Evolutionary conservation across 2,113 vertebrate genomes (phyloP), one percentile per base, ranked within the genome.

Genomic region (Neoarius graeffei): DNA sequence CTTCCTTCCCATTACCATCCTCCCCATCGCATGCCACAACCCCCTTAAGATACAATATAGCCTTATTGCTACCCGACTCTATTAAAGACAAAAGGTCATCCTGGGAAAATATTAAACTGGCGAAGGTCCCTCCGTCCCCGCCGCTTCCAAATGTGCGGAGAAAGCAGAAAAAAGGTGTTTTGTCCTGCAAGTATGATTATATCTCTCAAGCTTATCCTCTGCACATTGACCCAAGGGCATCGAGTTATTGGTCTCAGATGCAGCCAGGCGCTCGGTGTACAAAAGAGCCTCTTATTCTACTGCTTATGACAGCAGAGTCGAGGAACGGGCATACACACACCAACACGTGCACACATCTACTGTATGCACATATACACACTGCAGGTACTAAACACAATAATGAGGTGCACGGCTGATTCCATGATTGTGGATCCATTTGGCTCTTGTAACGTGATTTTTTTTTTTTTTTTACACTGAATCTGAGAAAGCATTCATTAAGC

Each of bases 41-140:
- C 93, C 94, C 95, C 95, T 95, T 95, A 95, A 96, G 95, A 96
- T 94, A 95, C 94, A 96, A 96, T 96, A 96, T 94, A 93, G 92
- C 88, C 93, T 95, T 96, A 95, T 95, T 95, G 94, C 94, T 90
- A 60, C 93, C 93, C 90, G 94, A 95, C 95, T 96, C 95, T 95
- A 95, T 96, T 95, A 96, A 94, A 95, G 94, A 96, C 95, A 95
- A 95, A 95, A 96, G 95, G 95, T 96, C 95, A 96, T 92, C 93
- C 94, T 92, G 93, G 92, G 94, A 95, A 95, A 96, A 95, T 95
- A 96, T 95, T 92, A 95, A 95, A 96, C 94, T 95, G 95, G 95
- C 95, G 94, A 95, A 95, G 93, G 92, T 92, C 89, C 90, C 67
- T 73, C 89, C 73, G 71, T 93, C 93, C 91, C 91, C 90, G 84